Percentiles rank a stretch among this genome's conserved stretches.
Conservation (phyloP, 2,888 invertebrate species). For the Mylabris sibirica region DNA sequence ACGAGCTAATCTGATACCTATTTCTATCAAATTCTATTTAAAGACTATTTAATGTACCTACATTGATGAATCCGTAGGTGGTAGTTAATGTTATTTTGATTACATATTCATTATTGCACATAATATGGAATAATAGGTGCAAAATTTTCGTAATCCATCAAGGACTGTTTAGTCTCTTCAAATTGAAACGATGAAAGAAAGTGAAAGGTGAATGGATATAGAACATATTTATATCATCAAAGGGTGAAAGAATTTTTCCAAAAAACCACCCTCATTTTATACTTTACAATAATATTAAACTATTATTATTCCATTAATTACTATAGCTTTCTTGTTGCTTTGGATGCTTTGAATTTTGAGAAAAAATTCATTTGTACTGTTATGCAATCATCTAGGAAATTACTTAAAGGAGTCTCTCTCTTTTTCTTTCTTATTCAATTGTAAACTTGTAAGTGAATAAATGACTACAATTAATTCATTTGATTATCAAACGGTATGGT, state of each 20-base stretch:
- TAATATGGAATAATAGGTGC: background rate
- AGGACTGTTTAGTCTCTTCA: background rate
- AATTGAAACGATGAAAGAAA: background rate
- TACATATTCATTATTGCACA: background rate
- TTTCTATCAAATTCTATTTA: background rate
- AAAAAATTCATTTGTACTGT: background rate
- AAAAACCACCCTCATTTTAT: too few species aligned
- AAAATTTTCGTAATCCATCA: slow-evolving; percentile 8
- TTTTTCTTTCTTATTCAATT: background rate
- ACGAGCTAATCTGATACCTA: background rate
- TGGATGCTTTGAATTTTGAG: background rate
- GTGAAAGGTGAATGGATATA: background rate
- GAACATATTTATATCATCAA: background rate
- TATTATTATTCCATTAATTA: too few species aligned
- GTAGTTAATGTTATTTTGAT: slow-evolving; percentile 4
- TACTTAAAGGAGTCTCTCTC: background rate
- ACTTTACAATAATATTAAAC: too few species aligned
- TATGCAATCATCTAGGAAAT: slow-evolving; percentile 9
- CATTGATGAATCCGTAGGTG: slow-evolving; percentile 1
- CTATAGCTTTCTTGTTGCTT: too few species aligned
- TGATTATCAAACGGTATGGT: background rate
- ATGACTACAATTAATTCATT: slow-evolving; percentile 5
- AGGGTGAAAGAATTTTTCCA: background rate
- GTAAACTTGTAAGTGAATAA: background rate
- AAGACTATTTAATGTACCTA: background rate